Evolutionary conservation across 2,113 vertebrate genomes (phyloP).

Genomic region (Channa maculata): DNA sequence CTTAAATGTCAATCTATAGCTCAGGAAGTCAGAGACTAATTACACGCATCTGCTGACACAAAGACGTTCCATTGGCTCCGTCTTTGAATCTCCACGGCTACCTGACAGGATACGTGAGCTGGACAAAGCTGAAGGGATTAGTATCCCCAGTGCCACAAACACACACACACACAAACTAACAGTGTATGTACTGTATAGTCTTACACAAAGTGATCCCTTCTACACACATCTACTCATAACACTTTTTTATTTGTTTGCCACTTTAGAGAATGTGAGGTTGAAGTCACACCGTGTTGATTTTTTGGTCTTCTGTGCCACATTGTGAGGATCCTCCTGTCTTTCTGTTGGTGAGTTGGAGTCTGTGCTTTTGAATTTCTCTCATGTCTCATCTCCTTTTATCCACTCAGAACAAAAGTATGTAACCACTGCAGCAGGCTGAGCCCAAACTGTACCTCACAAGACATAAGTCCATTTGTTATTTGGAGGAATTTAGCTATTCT

Average conservation of each 20-base stretch:
- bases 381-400: no score
- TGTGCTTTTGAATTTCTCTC: no score
- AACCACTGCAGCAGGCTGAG: neutral
- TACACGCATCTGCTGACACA: slow-evolving; percentile 65
- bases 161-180: slow-evolving; percentile 10
- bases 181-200: neutral
- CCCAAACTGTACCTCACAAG: neutral
- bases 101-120: slow-evolving; percentile 71
- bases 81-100: slow-evolving; percentile 63
- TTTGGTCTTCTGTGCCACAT: neutral
- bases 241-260: no score
- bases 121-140: slow-evolving; percentile 65
- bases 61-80: slow-evolving; percentile 59
- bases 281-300: no score
- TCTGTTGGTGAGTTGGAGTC: no score
- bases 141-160: slow-evolving; percentile 8
- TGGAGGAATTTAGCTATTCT: neutral
- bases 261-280: no score
- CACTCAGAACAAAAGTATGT: no score
- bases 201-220: slow-evolving; percentile 10
- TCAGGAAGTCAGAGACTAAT: slow-evolving; percentile 69
- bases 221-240: neutral
- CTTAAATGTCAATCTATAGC: slow-evolving; percentile 69
- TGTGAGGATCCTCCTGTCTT: no score
- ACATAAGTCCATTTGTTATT: neutral